Evolutionary conservation across 2,888 invertebrate species (phyloP).

Genomic region (Chaitophorus viminalis): DNA sequence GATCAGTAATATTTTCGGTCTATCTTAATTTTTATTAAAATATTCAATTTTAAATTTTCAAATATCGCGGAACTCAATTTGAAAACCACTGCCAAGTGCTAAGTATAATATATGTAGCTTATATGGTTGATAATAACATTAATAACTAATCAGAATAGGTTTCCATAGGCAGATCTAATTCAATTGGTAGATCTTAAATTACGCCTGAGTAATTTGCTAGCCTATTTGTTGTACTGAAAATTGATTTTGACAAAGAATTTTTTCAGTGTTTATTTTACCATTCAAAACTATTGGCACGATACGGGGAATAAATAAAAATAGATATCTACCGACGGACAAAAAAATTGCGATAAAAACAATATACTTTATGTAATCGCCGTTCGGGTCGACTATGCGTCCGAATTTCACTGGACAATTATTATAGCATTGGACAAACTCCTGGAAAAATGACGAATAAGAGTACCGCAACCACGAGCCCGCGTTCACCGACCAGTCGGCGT

Average conservation of each 20-base stretch:
- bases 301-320: background rate
- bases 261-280: background rate
- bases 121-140: too few relatives aligned
- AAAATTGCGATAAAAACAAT: background rate
- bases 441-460: slow-evolving; percentile 86
- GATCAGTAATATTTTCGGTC: too few relatives aligned
- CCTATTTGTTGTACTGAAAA: background rate
- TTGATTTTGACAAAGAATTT: background rate
- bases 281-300: too few relatives aligned
- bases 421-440: slow-evolving; percentile 87
- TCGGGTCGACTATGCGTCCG: slow-evolving; percentile 85
- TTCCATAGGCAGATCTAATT: too few relatives aligned
- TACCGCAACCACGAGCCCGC: slow-evolving; percentile 93
- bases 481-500: slow-evolving; percentile 89
- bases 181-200: too few relatives aligned
- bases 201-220: too few relatives aligned
- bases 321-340: background rate
- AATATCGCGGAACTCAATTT: too few relatives aligned
- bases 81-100: too few relatives aligned
- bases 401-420: slow-evolving; percentile 79
- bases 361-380: slow-evolving; percentile 86
- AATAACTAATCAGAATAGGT: too few relatives aligned
- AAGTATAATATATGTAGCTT: too few relatives aligned
- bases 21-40: too few relatives aligned
- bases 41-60: too few relatives aligned